These are phyloP conservation scores for Sogatella furcifera DNA, from an alignment of 1,140 invertebrate species.

Conservation along the genomic window DNA sequence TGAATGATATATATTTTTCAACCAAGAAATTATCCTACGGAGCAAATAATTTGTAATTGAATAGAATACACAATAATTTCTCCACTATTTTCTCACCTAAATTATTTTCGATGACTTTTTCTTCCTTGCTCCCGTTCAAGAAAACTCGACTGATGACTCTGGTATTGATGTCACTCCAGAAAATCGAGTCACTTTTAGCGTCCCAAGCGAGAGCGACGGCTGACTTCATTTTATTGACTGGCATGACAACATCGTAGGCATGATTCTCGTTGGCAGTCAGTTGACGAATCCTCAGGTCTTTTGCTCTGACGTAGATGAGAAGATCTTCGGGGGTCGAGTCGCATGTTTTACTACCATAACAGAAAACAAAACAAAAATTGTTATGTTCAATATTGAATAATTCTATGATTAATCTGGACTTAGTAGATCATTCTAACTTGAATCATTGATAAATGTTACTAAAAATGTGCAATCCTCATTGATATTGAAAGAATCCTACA, in stretches of 20 bases:
- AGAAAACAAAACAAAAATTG: too few species aligned
- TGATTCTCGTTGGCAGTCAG: constrained; percentile 37
- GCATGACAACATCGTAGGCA: constrained; percentile 57
- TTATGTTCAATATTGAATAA: too few species aligned
- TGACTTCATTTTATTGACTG: constrained; percentile 66
- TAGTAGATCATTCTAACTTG: too few species aligned
- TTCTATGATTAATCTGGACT: too few species aligned
- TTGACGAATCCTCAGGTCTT: constrained; percentile 63
- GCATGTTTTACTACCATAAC: constrained; percentile 45
- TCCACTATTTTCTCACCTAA: constrained; percentile 43
- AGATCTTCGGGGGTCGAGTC: constrained; percentile 60
- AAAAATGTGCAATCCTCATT: too few species aligned
- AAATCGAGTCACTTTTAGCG: constrained; percentile 63
- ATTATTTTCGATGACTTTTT: constrained; percentile 52
- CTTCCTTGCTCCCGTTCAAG: constrained; percentile 64
- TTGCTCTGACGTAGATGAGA: constrained; percentile 67
- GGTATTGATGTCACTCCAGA: constrained; percentile 78
- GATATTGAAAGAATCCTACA: too few species aligned
- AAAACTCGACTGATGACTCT: constrained; percentile 68
- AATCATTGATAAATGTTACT: too few species aligned
- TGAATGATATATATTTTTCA: too few species aligned
- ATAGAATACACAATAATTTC: constrained; percentile 14
- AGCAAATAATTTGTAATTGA: too few species aligned
- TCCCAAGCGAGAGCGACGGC: constrained; percentile 79
- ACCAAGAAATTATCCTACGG: too few species aligned